These are phyloP conservation scores for Zaprionus ghesquierei DNA, from an alignment of 1,140 invertebrate species.

Conservation along the genomic window DNA sequence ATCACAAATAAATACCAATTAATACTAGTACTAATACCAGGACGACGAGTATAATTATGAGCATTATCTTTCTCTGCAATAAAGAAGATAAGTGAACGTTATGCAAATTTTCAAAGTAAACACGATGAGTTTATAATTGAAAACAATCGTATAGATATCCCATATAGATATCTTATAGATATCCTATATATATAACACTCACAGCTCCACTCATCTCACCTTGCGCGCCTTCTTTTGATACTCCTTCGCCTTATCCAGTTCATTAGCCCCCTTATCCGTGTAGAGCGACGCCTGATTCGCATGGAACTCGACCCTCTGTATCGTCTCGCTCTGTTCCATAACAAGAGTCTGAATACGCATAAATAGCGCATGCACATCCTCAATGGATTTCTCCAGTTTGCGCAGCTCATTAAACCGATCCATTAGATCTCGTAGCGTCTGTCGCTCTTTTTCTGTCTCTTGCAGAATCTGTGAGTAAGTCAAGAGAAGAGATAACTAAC, in stretches of 20 bases:
- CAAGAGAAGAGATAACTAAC: background rate
- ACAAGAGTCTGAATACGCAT: slow-evolving; percentile 80
- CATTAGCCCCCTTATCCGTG: slow-evolving; percentile 71
- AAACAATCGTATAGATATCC: background rate
- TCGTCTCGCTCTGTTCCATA: slow-evolving; percentile 77
- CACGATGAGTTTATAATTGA: background rate
- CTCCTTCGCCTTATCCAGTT: slow-evolving; percentile 72
- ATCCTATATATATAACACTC: background rate
- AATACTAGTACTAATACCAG: slow-evolving; percentile 72
- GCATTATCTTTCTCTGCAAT: slow-evolving; percentile 78
- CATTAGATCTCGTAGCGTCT: slow-evolving; percentile 73
- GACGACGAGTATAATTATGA: slow-evolving; percentile 64
- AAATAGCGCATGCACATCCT: slow-evolving; percentile 80
- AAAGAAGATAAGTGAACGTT: slow-evolving; percentile 12
- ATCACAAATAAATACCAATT: slow-evolving; percentile 79
- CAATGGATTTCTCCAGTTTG: slow-evolving; percentile 79
- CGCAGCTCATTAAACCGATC: slow-evolving; percentile 77
- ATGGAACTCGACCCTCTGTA: slow-evolving; percentile 80
- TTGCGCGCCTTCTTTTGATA: slow-evolving; percentile 72
- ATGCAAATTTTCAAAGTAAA: background rate
- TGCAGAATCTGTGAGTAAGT: slow-evolving; percentile 63
- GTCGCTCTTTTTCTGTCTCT: slow-evolving; percentile 78
- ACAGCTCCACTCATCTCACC: slow-evolving; percentile 43
- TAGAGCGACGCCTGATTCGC: slow-evolving; percentile 74
- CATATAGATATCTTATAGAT: background rate